These are phyloP conservation scores for Amblyornis subalaris DNA, from an alignment of 2,113 vertebrate genomes.

Conservation along the genomic window DNA sequence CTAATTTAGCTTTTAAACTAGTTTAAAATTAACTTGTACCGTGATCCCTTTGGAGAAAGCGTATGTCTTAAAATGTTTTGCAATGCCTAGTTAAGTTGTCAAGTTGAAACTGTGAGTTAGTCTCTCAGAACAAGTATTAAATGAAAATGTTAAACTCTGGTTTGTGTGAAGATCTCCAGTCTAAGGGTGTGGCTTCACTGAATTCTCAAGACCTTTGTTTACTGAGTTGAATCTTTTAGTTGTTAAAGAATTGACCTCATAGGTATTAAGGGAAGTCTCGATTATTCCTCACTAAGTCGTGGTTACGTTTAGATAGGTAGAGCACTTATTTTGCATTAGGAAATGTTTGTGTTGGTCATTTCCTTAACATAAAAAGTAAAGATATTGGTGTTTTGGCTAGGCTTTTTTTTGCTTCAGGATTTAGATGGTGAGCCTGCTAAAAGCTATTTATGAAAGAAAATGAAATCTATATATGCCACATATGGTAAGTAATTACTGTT, in stretches of 20 bases:
- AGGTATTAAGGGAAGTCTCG: not conserved
- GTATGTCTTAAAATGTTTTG: not conserved
- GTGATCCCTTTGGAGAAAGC: not conserved
- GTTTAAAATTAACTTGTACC: not conserved
- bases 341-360: not conserved
- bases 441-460: not conserved
- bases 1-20: conserved; percentile 10
- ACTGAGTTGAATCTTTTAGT: not conserved
- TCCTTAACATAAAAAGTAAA: not conserved
- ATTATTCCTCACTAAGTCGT: not conserved
- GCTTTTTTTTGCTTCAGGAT: not conserved
- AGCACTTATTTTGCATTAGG: not conserved
- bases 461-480: not conserved
- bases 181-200: not conserved
- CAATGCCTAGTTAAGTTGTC: not conserved
- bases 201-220: not conserved
- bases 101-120: not conserved
- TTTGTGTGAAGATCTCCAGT: not conserved
- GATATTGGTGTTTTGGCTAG: not conserved
- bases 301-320: not conserved
- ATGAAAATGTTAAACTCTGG: not conserved
- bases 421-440: not conserved
- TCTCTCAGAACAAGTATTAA: not conserved
- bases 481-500: not conserved
- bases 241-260: not conserved